A percentile compares a stretch with the other conserved stretches of the same genome.
These are phyloP conservation scores for Apaloderma vittatum DNA, from an alignment of 2,113 vertebrate genomes.

Conservation along the genomic window DNA sequence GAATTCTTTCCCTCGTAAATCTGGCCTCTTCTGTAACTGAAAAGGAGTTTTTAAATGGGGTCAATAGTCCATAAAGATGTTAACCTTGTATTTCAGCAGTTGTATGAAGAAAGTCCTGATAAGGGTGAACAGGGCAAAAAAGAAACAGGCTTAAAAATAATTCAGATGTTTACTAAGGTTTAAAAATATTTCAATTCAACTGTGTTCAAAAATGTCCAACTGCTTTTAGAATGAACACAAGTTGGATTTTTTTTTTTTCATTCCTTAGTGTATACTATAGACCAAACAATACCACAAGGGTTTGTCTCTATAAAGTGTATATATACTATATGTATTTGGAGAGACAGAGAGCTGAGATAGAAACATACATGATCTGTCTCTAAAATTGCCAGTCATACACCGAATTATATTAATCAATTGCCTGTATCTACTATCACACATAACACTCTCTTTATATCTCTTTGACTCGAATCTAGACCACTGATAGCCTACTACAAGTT, in stretches of 20 bases:
- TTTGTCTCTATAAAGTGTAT: neutral
- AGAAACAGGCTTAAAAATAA: neutral
- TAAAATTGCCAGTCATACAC: neutral
- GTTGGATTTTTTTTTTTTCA: neutral
- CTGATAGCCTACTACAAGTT: neutral
- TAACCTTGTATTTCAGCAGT: neutral
- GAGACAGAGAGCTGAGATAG: neutral
- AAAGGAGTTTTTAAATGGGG: neutral
- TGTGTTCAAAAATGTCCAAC: neutral
- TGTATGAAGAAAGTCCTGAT: neutral
- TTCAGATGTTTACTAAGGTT: neutral
- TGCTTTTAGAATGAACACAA: neutral
- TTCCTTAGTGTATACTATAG: neutral
- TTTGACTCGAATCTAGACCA: neutral
- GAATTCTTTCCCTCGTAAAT: neutral
- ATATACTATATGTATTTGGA: neutral
- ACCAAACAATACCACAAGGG: neutral
- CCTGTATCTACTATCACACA: neutral
- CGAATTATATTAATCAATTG: neutral
- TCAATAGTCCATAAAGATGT: neutral
- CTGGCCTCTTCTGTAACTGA: neutral
- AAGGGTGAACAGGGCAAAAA: neutral
- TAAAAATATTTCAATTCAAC: neutral
- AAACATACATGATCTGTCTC: neutral
- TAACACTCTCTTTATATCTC: neutral